These are phyloP conservation scores for Xanthia togata DNA, from an alignment of 2,888 invertebrate genomes.

Conservation along the genomic window DNA sequence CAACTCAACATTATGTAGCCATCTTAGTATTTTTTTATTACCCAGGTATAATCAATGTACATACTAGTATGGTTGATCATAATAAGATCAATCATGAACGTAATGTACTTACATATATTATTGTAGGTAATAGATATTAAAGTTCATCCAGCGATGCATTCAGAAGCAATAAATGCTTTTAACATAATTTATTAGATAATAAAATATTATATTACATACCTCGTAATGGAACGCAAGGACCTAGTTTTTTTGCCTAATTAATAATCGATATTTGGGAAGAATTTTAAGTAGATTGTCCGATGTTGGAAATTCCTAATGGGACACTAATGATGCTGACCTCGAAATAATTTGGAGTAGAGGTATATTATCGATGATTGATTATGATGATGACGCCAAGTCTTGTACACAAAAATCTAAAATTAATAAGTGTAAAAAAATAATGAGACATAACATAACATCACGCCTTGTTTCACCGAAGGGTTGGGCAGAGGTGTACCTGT, in stretches of 20 bases:
- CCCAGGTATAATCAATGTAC: background rate
- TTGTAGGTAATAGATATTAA: constrained; percentile 22
- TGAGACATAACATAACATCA: too few species aligned
- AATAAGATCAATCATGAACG: background rate
- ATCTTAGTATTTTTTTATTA: background rate
- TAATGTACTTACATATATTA: background rate
- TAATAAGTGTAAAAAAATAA: constrained; percentile 31
- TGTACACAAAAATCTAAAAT: constrained; percentile 28
- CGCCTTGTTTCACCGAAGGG: too few species aligned
- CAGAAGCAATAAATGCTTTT: constrained; percentile 7
- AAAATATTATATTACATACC: constrained; percentile 27
- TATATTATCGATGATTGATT: constrained; percentile 52
- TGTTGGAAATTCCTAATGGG: constrained; percentile 27
- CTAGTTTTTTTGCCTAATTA: constrained; percentile 19
- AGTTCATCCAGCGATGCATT: constrained; percentile 22
- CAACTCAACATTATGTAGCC: background rate
- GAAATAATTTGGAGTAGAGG: constrained; percentile 50
- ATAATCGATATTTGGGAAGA: constrained; percentile 44
- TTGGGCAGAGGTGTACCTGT: too few species aligned
- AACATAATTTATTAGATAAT: constrained; percentile 26
- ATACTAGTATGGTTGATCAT: too few species aligned
- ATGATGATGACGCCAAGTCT: constrained; percentile 39
- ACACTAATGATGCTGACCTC: constrained; percentile 49
- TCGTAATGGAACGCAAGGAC: background rate
- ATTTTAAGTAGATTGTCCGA: constrained; percentile 44